Evolutionary conservation across 2,113 vertebrate species (phyloP).

Genomic region (Chloropsis cyanopogon): DNA sequence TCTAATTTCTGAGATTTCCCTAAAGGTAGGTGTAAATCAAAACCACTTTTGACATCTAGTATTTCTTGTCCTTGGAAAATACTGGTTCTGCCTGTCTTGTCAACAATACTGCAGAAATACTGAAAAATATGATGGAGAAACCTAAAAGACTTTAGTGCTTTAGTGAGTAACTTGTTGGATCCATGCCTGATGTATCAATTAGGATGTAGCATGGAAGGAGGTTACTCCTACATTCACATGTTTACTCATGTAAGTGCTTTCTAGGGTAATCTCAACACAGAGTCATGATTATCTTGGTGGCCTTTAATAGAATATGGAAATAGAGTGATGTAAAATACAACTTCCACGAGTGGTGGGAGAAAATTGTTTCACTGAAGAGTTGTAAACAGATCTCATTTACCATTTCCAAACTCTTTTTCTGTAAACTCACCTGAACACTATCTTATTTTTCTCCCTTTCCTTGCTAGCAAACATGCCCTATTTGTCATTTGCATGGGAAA

Average conservation of each 20-base stretch:
- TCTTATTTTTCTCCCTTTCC: not conserved
- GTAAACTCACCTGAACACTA: not conserved
- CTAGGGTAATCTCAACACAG: not conserved
- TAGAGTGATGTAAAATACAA: not conserved
- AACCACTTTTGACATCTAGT: not conserved
- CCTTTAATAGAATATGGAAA: not conserved
- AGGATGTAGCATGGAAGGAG: not conserved
- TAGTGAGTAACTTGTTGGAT: not conserved
- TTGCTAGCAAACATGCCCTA: not conserved
- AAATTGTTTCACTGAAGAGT: not conserved
- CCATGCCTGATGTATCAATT: not conserved
- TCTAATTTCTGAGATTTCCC: not conserved
- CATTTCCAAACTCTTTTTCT: not conserved
- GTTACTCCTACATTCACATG: not conserved
- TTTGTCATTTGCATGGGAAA: not conserved
- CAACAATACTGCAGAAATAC: not conserved
- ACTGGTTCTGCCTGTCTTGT: not conserved
- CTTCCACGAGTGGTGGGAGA: not conserved
- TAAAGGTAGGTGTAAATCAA: not conserved
- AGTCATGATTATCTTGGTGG: not conserved
- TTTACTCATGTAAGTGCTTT: not conserved
- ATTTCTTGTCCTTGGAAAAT: not conserved
- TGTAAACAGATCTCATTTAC: not conserved
- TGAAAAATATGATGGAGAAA: not conserved
- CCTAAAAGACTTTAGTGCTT: not conserved